Evolutionary conservation across 2,888 invertebrate genomes (phyloP).

Genomic region (Bibio marci): DNA sequence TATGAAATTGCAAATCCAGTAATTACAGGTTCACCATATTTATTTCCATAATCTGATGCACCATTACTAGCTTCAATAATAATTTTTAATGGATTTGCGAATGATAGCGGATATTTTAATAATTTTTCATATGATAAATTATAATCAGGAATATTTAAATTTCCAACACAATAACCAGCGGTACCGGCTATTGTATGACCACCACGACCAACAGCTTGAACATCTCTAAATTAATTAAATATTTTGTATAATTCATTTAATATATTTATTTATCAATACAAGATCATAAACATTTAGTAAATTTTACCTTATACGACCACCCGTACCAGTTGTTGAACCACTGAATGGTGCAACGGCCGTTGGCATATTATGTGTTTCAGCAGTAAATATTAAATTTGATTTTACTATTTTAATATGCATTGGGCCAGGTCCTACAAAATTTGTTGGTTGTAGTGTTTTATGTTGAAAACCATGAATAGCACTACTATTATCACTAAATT

Average conservation of each 20-base stretch:
- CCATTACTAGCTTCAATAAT: constrained; percentile 94
- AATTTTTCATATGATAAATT: constrained; percentile 66
- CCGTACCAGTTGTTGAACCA: constrained; percentile 95
- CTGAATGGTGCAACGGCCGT: constrained; percentile 95
- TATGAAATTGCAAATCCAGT: constrained; percentile 84
- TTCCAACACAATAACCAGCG: constrained; percentile 92
- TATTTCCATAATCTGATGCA: constrained; percentile 97
- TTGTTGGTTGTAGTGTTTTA: constrained; percentile 45
- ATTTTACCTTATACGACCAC: constrained; percentile 60
- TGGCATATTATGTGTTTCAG: constrained; percentile 98
- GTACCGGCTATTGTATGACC: constrained; percentile 90
- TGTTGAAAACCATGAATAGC: constrained; percentile 74
- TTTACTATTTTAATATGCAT: constrained; percentile 41
- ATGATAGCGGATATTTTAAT: constrained; percentile 68
- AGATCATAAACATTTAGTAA: not conserved
- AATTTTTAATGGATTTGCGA: constrained; percentile 78
- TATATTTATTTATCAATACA: too few species aligned
- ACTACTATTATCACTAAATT: constrained; percentile 94
- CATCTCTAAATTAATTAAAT: constrained; percentile 42
- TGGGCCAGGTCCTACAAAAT: constrained; percentile 38
- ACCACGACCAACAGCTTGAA: constrained; percentile 88
- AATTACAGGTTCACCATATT: constrained; percentile 94
- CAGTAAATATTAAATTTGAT: constrained; percentile 90
- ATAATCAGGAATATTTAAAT: constrained; percentile 75
- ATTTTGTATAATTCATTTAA: not conserved